Evolutionary conservation across 2,888 invertebrate species (phyloP).

Genomic region (Megastigmus dorsalis): DNA sequence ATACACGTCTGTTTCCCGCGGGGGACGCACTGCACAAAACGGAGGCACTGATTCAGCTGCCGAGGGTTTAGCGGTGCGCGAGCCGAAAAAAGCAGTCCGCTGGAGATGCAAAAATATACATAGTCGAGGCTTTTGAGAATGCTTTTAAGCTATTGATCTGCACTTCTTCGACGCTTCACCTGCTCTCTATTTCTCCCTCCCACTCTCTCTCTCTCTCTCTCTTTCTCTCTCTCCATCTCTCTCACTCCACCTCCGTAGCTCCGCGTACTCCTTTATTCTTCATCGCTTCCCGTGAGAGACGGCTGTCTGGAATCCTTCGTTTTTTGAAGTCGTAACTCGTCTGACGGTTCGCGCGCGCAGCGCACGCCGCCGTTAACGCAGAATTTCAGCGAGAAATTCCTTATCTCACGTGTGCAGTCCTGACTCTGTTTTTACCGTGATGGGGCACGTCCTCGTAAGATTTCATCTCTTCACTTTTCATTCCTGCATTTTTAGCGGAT

Average conservation of each 20-base stretch:
- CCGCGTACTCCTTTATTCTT: too few species aligned
- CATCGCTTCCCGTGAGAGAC: neutral
- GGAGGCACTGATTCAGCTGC: neutral
- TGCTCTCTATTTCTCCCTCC: constrained; percentile 42
- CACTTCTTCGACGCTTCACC: constrained; percentile 38
- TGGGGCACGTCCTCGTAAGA: neutral
- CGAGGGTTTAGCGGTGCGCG: neutral
- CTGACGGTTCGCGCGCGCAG: neutral
- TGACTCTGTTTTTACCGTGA: neutral
- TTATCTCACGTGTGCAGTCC: neutral
- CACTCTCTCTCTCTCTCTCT: constrained; percentile 39
- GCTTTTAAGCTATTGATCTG: constrained; percentile 45
- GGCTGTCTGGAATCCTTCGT: constrained; percentile 6
- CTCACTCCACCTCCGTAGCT: neutral
- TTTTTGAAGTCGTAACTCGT: constrained; percentile 8
- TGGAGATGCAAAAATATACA: constrained; percentile 10
- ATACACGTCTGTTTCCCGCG: neutral
- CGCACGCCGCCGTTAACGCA: constrained; percentile 12
- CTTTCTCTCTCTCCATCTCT: constrained; percentile 6
- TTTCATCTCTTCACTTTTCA: neutral
- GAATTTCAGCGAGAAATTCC: constrained; percentile 1
- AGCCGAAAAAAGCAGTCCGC: constrained; percentile 20
- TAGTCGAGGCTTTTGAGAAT: constrained; percentile 3
- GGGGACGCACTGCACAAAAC: neutral
- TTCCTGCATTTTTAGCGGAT: neutral